phyloP scores from a whole-genome alignment of 2,888 invertebrate species.

The Willowsia nigromaculata region DNA sequence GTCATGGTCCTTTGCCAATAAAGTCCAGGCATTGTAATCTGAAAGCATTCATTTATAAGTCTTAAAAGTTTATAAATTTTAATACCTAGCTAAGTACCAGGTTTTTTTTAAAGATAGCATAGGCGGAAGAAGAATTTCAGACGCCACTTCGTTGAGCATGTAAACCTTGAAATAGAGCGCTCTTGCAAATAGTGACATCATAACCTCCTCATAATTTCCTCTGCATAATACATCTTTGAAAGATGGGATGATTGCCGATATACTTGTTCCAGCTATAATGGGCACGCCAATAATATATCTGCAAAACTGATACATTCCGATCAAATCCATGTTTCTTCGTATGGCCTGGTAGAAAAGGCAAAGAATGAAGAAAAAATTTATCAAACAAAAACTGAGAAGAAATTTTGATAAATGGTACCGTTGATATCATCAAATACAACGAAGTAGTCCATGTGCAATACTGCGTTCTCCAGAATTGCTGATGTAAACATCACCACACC shows the following conservation, averaged over 20 bases:
- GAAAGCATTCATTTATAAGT: not conserved
- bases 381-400: no score
- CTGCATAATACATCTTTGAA: conserved; percentile 61
- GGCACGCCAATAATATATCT: conserved; percentile 55
- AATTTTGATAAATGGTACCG: no score
- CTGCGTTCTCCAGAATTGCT: conserved; percentile 57
- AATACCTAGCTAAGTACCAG: not conserved
- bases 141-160: not conserved
- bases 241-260: conserved; percentile 57
- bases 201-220: conserved; percentile 69
- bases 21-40: conserved; percentile 49
- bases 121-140: not conserved
- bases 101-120: not conserved
- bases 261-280: conserved; percentile 24
- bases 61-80: not conserved
- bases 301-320: not conserved
- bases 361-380: no score
- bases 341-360: not conserved
- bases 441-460: conserved; percentile 62
- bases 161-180: conserved; percentile 71
- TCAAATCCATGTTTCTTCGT: not conserved
- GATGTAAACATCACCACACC: conserved; percentile 35
- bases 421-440: conserved; percentile 49
- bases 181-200: conserved; percentile 64
- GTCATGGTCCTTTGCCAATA: conserved; percentile 53